These are phyloP conservation scores for Microctonus hyperodae DNA, from an alignment of 2,888 invertebrate species.

Conservation along the genomic window DNA sequence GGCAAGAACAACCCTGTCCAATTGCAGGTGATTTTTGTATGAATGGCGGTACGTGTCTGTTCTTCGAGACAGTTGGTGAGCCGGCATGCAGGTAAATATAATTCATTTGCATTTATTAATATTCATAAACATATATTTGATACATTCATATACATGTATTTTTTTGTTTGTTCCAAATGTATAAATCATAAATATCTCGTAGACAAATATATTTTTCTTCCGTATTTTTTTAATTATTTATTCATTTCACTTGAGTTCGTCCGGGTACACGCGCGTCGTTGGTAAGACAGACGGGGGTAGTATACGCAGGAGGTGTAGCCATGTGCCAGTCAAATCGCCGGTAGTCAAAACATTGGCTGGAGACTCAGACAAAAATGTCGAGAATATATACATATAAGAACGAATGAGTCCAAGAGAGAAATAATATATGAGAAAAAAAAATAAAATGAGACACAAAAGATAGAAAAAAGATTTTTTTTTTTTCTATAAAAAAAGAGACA, in stretches of 20 bases:
- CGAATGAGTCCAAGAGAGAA: conserved; percentile 28
- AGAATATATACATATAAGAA: conserved; percentile 21
- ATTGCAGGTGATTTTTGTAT: conserved; percentile 80
- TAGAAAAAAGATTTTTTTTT: neutral
- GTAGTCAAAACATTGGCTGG: conserved; percentile 58
- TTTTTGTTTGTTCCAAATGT: neutral
- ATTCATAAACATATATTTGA: neutral
- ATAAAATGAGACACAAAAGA: conserved; percentile 12
- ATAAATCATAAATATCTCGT: neutral
- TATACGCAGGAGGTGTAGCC: conserved; percentile 22
- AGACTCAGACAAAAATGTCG: conserved; percentile 56
- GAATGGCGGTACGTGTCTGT: conserved; percentile 87
- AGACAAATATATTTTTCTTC: conserved; percentile 26
- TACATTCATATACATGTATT: neutral
- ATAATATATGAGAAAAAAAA: conserved; percentile 23
- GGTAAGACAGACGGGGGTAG: conserved; percentile 27
- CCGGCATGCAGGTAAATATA: conserved; percentile 85
- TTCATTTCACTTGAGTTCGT: conserved; percentile 12
- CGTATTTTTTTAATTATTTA: conserved; percentile 21
- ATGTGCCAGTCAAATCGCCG: conserved; percentile 33
- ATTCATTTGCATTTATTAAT: conserved; percentile 25
- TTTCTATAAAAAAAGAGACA: conserved; percentile 23
- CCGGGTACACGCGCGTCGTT: conserved; percentile 27
- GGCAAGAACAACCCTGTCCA: conserved; percentile 73
- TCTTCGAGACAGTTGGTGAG: conserved; percentile 79